These are phyloP conservation scores for Pardosa pseudoannulata DNA, from an alignment of 2,888 invertebrate species.

Conservation along the genomic window DNA sequence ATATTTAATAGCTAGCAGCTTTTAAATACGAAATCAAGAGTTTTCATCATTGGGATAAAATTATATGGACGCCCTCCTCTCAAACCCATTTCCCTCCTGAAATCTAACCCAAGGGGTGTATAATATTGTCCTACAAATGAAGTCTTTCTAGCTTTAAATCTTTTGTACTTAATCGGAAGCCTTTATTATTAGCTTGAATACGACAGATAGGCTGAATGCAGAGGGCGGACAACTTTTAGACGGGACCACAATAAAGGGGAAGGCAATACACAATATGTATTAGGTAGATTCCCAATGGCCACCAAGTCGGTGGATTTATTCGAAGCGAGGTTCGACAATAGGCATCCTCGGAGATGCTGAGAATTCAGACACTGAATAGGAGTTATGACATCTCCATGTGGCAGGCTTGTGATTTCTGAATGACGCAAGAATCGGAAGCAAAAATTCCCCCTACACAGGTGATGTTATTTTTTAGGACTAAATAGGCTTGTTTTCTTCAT, in stretches of 20 bases:
- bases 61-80: no score
- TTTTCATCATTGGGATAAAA: no score
- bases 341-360: not conserved
- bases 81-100: no score
- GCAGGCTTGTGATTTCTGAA: not conserved
- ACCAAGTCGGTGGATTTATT: not conserved
- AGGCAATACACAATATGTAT: not conserved
- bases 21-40: no score
- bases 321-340: not conserved
- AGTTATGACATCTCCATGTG: no score
- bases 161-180: conserved; percentile 45
- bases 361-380: no score
- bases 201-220: conserved; percentile 15
- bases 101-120: not conserved
- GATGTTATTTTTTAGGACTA: no score
- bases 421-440: not conserved
- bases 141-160: not conserved
- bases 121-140: not conserved
- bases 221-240: conserved; percentile 13
- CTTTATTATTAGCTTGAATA: conserved; percentile 57
- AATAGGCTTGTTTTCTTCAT: no score
- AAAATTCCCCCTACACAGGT: not conserved
- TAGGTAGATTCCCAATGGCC: not conserved
- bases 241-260: not conserved
- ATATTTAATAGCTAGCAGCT: no score